Conservation (phyloP, 2,888 invertebrate species). For the Seira ritae region DNA sequence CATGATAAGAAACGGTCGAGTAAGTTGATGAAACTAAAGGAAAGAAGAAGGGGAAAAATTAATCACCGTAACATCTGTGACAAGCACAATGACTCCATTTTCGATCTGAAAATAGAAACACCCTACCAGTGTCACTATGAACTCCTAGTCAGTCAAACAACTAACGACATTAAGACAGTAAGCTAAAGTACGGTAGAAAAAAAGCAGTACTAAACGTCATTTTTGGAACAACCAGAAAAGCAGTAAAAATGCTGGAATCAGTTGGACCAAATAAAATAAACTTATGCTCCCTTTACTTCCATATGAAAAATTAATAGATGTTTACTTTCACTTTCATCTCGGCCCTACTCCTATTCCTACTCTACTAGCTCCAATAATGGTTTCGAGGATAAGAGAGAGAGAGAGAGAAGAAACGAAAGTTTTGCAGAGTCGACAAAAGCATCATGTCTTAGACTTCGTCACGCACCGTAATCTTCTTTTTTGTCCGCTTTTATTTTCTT, state of each 20-base stretch:
- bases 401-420: slow-evolving; percentile 42
- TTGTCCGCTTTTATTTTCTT: slow-evolving; percentile 53
- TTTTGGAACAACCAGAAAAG: slow-evolving; percentile 25
- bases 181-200: slow-evolving; percentile 17
- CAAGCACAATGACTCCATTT: slow-evolving; percentile 56
- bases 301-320: background rate
- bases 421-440: slow-evolving; percentile 64
- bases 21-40: background rate
- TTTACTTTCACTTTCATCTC: slow-evolving; percentile 3
- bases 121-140: slow-evolving; percentile 47
- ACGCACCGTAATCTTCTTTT: slow-evolving; percentile 61
- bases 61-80: slow-evolving; percentile 56
- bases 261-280: background rate
- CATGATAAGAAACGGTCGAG: background rate
- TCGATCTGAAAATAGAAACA: slow-evolving; percentile 56
- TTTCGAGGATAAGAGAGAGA: background rate
- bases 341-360: background rate
- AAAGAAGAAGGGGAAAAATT: slow-evolving; percentile 42
- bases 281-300: background rate
- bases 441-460: slow-evolving; percentile 64
- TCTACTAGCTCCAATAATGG: background rate
- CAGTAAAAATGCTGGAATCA: slow-evolving; percentile 46
- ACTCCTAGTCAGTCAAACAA: slow-evolving; percentile 40
- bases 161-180: slow-evolving; percentile 21
- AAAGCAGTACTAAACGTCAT: slow-evolving; percentile 22